Base-by-base conservation (phyloP, 1,140 invertebrate genomes). In the Holcopasites calliopsidis region DNA sequence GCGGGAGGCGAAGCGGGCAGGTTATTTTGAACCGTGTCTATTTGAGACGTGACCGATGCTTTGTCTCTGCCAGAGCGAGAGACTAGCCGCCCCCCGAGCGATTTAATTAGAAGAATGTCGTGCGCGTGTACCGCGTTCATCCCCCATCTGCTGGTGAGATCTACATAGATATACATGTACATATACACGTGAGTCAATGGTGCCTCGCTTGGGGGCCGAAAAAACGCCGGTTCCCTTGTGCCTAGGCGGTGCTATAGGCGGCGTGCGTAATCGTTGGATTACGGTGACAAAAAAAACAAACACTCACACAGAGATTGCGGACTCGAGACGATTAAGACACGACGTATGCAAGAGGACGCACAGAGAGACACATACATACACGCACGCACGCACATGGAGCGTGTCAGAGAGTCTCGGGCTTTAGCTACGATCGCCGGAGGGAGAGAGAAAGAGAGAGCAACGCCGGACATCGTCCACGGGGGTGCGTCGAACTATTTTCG, bases 21-120 rank as follows among this genome's bases (percentile, higher is more conserved):
- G 42, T 84, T 90, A 89, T 90, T 89, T 89, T 82, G 75, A 84
- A 76, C 74, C 68, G 57, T 33, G 55, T 84, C 86, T 89, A 88
- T 89, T 89, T 83, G 35, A 80, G 71, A 75, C 77, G 21, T 72
- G n/a, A 77, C 80, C 82, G 87, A 86, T 86, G 60, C 3, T 2
- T 64, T 31, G 72, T 31, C 61, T 79, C 60, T 88, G 88, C 86
- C 88, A 88, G 85, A 79, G 44, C n/a, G 18, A 10, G 23, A n/a
- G 66, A 78, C 73, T 82, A 74, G 79, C 62, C 75, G 82, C 80
- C 79, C 80, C 79, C 85, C 83, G 77, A 57, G 60, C 52, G 52
- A 44, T 76, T 83, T 1, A n/a, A 31, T 62, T 8, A 21, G 16
- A 88, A 88, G 85, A 80, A 75, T 83, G 87, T 81, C 57, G 78